These are phyloP conservation scores for Periophthalmus magnuspinnatus DNA, from an alignment of 2,797 vertebrate genomes.

Conservation along the genomic window DNA sequence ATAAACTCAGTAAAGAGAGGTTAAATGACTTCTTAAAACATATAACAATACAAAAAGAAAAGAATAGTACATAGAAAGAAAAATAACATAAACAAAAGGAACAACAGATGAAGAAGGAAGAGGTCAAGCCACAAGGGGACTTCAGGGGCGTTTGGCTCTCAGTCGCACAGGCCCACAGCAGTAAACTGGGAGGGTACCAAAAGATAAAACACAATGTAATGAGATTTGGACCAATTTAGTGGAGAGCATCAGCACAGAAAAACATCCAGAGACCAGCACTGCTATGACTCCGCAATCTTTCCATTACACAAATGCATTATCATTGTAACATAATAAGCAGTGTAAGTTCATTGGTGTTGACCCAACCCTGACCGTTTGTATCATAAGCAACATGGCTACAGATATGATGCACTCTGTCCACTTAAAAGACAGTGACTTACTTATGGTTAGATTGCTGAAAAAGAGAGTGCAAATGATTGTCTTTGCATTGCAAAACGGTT, in stretches of 20 bases:
- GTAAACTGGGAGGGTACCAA: constrained; percentile 68
- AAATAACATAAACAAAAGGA: constrained; percentile 31
- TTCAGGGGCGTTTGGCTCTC: constrained; percentile 86
- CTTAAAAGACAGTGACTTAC: constrained; percentile 36
- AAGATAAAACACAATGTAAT: constrained; percentile 42
- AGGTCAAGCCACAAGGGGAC: constrained; percentile 70
- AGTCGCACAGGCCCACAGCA: constrained; percentile 85
- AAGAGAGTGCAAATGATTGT: constrained; percentile 27
- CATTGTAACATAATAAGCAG: constrained; percentile 34
- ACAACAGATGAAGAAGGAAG: constrained; percentile 42
- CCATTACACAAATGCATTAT: constrained; percentile 29
- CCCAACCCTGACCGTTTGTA: constrained; percentile 43
- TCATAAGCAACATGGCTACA: constrained; percentile 38
- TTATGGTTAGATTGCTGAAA: constrained; percentile 16
- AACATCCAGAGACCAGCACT: constrained; percentile 17
- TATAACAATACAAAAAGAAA: constrained; percentile 28
- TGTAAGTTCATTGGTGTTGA: constrained; percentile 54
- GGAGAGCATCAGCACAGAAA: constrained; percentile 50
- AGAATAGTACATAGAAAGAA: constrained; percentile 7
- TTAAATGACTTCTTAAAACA: not conserved
- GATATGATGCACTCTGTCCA: constrained; percentile 52
- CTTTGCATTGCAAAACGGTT: constrained; percentile 9
- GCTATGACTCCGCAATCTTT: constrained; percentile 13
- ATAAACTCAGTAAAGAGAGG: not conserved
- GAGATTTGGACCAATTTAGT: constrained; percentile 13